These are phyloP conservation scores for Choloepus didactylus DNA, from an alignment of 2,797 vertebrate species.

Conservation along the genomic window DNA sequence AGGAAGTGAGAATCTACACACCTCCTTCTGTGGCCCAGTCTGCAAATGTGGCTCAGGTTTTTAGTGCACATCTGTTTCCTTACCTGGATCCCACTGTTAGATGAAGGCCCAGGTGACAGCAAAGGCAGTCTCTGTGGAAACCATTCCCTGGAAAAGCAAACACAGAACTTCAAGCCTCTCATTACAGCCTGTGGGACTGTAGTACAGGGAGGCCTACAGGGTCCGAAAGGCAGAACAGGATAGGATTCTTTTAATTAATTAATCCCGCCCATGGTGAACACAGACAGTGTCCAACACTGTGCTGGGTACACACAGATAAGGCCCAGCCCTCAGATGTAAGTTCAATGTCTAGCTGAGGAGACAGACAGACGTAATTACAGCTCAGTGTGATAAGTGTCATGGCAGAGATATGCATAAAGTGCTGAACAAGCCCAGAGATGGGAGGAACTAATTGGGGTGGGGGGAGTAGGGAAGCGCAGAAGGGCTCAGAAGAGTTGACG, in stretches of 20 bases:
- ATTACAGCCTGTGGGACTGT: not conserved
- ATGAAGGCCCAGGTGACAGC: not conserved
- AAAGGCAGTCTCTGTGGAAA: not conserved
- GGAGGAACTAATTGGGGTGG: not conserved
- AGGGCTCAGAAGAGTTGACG: slow-evolving; percentile 20
- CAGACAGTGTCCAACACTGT: not conserved
- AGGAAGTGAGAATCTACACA: not conserved
- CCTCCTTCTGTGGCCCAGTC: not conserved
- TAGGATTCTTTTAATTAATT: not conserved
- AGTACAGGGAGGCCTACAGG: not conserved
- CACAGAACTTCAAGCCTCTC: not conserved
- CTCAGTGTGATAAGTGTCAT: not conserved
- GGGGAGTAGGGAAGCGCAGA: not conserved
- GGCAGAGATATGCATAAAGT: not conserved
- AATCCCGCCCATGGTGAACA: not conserved
- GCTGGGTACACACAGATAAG: not conserved
- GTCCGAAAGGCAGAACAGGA: not conserved
- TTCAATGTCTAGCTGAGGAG: not conserved
- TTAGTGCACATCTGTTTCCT: not conserved
- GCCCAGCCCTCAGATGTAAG: not conserved
- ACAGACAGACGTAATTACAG: not conserved
- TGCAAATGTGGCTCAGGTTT: not conserved
- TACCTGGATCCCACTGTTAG: not conserved
- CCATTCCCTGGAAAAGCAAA: not conserved
- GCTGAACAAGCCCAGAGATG: not conserved